Evolutionary conservation across 2,113 vertebrate species (phyloP).

Genomic region (Cynoglossus semilaevis): DNA sequence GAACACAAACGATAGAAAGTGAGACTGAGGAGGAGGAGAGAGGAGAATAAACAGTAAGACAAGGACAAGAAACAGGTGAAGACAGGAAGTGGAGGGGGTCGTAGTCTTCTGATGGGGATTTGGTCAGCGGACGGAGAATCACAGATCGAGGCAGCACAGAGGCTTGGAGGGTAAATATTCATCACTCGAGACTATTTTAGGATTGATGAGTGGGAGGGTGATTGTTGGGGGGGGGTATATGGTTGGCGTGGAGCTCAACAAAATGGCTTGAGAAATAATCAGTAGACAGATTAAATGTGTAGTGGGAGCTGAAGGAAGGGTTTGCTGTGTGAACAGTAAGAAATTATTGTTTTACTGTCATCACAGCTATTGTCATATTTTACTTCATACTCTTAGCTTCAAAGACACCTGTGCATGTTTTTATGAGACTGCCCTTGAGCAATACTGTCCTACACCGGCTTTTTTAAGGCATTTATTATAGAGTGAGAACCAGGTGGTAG

Average conservation of each 20-base stretch:
- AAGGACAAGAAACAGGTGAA: conserved; percentile 55
- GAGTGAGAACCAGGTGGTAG: conserved; percentile 17
- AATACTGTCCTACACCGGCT: conserved; percentile 5
- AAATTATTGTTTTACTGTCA: conserved; percentile 37
- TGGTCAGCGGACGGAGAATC: conserved; percentile 57
- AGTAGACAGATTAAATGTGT: too few relatives aligned
- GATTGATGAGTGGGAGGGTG: conserved; percentile 37
- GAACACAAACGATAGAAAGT: conserved; percentile 59
- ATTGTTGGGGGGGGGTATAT: neutral
- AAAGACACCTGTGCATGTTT: conserved; percentile 21
- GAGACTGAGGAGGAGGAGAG: conserved; percentile 53
- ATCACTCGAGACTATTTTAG: conserved; percentile 65
- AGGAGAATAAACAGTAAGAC: conserved; percentile 44
- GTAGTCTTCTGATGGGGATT: conserved; percentile 78
- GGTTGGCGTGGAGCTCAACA: too few relatives aligned
- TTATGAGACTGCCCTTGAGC: conserved; percentile 2
- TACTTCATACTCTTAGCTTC: neutral
- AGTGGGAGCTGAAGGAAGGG: neutral
- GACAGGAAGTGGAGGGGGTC: conserved; percentile 64
- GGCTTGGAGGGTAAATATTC: conserved; percentile 80
- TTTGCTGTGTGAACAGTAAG: conserved; percentile 22
- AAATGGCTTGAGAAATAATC: too few relatives aligned
- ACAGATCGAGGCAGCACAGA: conserved; percentile 68
- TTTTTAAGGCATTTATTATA: conserved; percentile 2
- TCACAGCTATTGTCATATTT: neutral